A percentile compares a stretch with the other conserved stretches of the same genome.
Conservation (phyloP, 2,797 vertebrate species). For the Lateolabrax maculatus region DNA sequence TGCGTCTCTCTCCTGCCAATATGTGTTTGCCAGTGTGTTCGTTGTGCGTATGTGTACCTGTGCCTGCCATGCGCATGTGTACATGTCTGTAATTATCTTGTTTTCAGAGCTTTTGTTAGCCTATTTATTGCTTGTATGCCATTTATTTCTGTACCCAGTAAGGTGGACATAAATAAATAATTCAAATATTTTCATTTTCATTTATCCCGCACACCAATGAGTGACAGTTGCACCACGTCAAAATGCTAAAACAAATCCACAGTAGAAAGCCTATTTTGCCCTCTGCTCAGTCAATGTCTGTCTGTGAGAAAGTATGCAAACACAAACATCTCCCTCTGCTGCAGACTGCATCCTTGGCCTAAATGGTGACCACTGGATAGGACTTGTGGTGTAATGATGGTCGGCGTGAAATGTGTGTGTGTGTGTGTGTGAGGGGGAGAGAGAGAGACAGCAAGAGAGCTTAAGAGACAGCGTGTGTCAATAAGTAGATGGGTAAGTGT, state of each 20-base stretch:
- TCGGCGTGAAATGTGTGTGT: constrained; percentile 67
- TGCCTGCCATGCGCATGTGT: background rate
- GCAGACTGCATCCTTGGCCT: constrained; percentile 69
- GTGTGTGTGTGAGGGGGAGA: constrained; percentile 21
- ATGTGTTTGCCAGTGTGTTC: constrained; percentile 1
- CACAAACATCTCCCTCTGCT: constrained; percentile 71
- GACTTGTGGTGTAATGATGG: constrained; percentile 69
- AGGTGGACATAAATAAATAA: constrained; percentile 59
- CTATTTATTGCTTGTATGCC: constrained; percentile 32
- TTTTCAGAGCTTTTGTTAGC: constrained; percentile 56
- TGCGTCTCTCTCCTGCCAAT: constrained; percentile 8
- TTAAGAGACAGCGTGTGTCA: constrained; percentile 64
- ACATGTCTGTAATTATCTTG: constrained; percentile 30
- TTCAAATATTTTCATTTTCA: constrained; percentile 70
- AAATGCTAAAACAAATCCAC: constrained; percentile 64
- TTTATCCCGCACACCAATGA: constrained; percentile 52
- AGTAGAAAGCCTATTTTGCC: constrained; percentile 65
- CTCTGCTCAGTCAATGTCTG: constrained; percentile 59
- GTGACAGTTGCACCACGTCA: constrained; percentile 54
- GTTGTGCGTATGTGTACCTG: constrained; percentile 12
- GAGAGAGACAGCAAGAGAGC: constrained; percentile 3
- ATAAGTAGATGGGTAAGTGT: constrained; percentile 67
- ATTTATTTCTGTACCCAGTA: constrained; percentile 48
- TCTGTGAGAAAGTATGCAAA: constrained; percentile 75
- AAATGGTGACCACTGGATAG: constrained; percentile 67